phyloP scores from a whole-genome alignment of 2,888 invertebrate genomes.

The Synanthedon andrenaeformis region DNA sequence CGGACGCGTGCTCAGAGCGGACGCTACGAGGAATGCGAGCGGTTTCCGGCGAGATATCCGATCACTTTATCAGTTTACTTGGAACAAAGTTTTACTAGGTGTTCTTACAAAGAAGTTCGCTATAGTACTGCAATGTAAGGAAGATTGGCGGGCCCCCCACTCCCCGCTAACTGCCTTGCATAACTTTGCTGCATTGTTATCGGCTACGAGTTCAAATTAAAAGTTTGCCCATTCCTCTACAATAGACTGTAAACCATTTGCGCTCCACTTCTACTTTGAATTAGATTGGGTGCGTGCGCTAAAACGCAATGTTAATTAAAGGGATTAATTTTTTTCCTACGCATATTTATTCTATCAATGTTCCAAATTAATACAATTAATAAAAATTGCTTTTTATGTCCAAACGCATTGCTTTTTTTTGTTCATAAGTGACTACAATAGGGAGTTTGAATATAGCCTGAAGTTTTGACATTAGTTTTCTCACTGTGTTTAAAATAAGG shows the following conservation, averaged over 20 bases:
- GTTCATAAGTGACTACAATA: too few relatives aligned
- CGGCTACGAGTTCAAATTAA: conserved; percentile 51
- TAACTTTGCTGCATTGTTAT: conserved; percentile 61
- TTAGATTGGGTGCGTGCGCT: neutral
- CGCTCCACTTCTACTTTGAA: neutral
- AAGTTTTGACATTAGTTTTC: too few relatives aligned
- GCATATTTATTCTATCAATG: too few relatives aligned
- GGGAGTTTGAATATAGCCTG: too few relatives aligned
- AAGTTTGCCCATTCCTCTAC: conserved; percentile 32
- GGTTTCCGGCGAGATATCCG: conserved; percentile 29
- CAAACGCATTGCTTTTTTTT: too few relatives aligned
- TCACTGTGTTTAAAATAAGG: too few relatives aligned
- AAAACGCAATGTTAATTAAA: neutral
- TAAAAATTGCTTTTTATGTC: too few relatives aligned
- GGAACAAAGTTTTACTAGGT: conserved; percentile 63
- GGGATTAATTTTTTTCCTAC: neutral
- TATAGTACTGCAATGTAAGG: conserved; percentile 58
- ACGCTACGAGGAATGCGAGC: conserved; percentile 26
- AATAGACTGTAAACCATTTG: neutral
- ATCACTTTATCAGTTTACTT: conserved; percentile 58
- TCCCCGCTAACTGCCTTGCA: conserved; percentile 29
- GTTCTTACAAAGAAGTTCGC: conserved; percentile 65
- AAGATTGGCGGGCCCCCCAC: conserved; percentile 52
- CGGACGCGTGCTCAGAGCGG: conserved; percentile 19
- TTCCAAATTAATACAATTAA: too few relatives aligned